Evolutionary conservation across 2,797 vertebrate genomes (phyloP).

Genomic region (Syngnathus acus): DNA sequence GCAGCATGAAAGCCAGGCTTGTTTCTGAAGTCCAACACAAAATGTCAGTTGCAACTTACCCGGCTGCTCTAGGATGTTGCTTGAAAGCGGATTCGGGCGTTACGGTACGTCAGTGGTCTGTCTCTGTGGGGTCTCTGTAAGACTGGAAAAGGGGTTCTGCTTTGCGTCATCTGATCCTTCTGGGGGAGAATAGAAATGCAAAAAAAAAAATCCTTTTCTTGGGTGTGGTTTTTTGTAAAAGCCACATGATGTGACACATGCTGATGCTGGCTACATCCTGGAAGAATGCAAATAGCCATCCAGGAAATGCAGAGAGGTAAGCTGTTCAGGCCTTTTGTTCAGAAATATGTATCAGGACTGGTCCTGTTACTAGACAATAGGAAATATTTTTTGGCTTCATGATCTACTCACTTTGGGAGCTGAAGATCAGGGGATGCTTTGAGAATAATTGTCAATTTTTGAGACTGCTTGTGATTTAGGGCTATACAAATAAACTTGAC

Average conservation of each 20-base stretch:
- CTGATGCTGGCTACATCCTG: conserved; percentile 8
- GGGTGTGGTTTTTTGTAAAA: conserved; percentile 12
- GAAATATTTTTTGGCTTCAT: conserved; percentile 32
- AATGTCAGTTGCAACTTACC: conserved; percentile 84
- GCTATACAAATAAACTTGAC: too few species aligned
- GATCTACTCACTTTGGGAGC: too few species aligned
- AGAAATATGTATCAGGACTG: conserved; percentile 29
- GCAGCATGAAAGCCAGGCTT: conserved; percentile 78
- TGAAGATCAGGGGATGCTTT: too few species aligned
- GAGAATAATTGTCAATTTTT: too few species aligned
- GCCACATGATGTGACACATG: conserved; percentile 15
- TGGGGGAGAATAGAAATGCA: background rate
- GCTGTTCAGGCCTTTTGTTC: conserved; percentile 27
- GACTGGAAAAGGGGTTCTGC: conserved; percentile 15
- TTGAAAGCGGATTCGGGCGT: conserved; percentile 73
- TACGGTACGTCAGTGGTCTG: conserved; percentile 60
- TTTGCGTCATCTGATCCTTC: conserved; percentile 17
- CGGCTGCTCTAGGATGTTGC: conserved; percentile 66
- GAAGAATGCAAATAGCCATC: conserved; percentile 30
- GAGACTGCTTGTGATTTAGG: too few species aligned
- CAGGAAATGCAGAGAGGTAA: conserved; percentile 39
- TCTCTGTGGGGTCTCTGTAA: conserved; percentile 49
- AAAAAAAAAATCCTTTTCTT: conserved; percentile 2
- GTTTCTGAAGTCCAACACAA: conserved; percentile 75
- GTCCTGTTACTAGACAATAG: conserved; percentile 13